These are phyloP conservation scores for Blera fallax DNA, from an alignment of 2,888 invertebrate genomes.

Conservation along the genomic window DNA sequence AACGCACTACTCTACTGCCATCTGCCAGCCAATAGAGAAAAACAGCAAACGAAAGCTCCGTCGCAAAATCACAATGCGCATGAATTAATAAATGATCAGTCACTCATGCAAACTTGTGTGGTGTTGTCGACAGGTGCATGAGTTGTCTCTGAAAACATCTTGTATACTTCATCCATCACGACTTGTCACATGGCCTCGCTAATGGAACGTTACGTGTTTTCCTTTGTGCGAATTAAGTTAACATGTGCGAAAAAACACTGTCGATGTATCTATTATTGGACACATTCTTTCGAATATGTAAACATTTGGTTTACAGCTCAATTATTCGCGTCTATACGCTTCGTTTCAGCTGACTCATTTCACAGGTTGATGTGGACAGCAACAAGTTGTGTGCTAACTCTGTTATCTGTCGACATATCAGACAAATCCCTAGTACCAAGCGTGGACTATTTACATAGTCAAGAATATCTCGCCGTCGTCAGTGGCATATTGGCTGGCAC, in stretches of 20 bases:
- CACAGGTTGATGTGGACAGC: neutral
- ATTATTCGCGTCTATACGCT: slow-evolving; percentile 1
- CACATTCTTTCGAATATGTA: neutral
- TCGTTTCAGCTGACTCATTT: slow-evolving; percentile 7
- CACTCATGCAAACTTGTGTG: neutral
- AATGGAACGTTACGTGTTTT: slow-evolving; percentile 44
- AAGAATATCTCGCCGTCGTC: neutral
- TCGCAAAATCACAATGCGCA: slow-evolving; percentile 21
- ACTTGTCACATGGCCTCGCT: slow-evolving; percentile 47
- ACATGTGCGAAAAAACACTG: slow-evolving; percentile 18
- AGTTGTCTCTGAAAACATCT: slow-evolving; percentile 9
- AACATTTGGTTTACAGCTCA: slow-evolving; percentile 45
- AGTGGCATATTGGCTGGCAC: slow-evolving; percentile 24
- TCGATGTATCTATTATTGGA: slow-evolving; percentile 20
- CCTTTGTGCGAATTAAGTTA: slow-evolving; percentile 45
- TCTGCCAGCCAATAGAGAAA: slow-evolving; percentile 37
- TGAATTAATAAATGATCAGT: slow-evolving; percentile 21
- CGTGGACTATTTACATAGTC: slow-evolving; percentile 10
- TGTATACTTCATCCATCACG: slow-evolving; percentile 18
- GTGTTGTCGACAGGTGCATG: slow-evolving; percentile 31
- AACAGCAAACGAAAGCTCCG: neutral
- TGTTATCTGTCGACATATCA: slow-evolving; percentile 5
- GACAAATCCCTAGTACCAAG: neutral
- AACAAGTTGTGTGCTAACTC: neutral
- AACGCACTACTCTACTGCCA: slow-evolving; percentile 11